Base-by-base conservation (phyloP, 2,113 vertebrate genomes). In the Chaetorhynchus papuensis region DNA sequence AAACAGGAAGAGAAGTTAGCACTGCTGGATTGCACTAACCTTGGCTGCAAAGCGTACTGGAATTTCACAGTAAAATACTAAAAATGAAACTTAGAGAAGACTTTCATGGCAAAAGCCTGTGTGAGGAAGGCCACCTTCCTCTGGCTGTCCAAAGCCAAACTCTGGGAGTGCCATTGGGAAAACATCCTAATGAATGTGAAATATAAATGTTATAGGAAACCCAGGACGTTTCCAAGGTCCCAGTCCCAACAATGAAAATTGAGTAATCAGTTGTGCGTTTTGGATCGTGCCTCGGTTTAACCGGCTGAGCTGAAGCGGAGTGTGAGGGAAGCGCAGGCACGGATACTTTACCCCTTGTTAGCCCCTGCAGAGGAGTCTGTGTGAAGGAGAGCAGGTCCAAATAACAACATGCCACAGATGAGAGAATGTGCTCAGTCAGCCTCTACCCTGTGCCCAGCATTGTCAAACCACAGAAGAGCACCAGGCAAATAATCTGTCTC, bases 241-340 rank as follows among this genome's bases (percentile, higher is more conserved):
- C 26, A 68, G 20, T 30, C 31, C 59, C 76, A 53, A 27, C 31
- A 45, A 49, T 6, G 33, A 77, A 41, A 77, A 72, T 68, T 7
- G 45, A 81, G 39, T 33, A 64, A 65, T 66, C 45, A 57, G 19
- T 33, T 16, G 10, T 10, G 8, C 1, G 4, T 86, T 91, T 84
- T 74, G 54, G 50, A 30, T 70, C 42, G 24, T 27, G 35, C 24
- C 42, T 81, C 5, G 3, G 18, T 87, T 77, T 74, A 70, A 44
- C 15, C 17, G 47, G n/a, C 76, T 17, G 35, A 49, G n/a, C 63
- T 72, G 60, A 63, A 76, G 66, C 63, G 37, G 35, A 18, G 2
- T 28, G 39, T 17, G 54, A 77, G 59, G 50, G n/a, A 56, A 66
- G 47, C 0, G 0, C 53, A 64, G 44, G n/a, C 0, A 0, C 2